These are phyloP conservation scores for Cyprinodon diabolis DNA, from an alignment of 2,797 vertebrate genomes.

Conservation along the genomic window DNA sequence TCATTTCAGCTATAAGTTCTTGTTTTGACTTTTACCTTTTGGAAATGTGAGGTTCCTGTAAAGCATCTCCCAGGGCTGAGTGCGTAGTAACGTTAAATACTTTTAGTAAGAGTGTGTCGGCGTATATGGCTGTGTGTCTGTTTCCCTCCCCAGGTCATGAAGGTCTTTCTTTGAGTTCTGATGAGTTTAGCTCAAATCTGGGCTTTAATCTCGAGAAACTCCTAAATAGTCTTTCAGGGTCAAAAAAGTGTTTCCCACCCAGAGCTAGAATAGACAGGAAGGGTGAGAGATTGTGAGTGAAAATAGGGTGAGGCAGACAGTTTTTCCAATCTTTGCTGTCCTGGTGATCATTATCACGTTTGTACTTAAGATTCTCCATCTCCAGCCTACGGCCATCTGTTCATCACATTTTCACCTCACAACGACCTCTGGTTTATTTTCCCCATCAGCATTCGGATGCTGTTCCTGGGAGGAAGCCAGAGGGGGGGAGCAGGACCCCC, in stretches of 20 bases:
- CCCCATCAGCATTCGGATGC: constrained; percentile 49
- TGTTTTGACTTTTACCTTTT: constrained; percentile 45
- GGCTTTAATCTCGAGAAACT: constrained; percentile 49
- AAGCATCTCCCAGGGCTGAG: constrained; percentile 5
- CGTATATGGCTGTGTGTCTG: constrained; percentile 1
- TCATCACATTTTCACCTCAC: constrained; percentile 49
- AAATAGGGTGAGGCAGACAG: constrained; percentile 1
- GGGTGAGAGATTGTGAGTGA: constrained; percentile 2
- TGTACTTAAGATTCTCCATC: constrained; percentile 24
- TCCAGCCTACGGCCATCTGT: constrained; percentile 27
- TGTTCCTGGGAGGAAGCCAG: constrained; percentile 8
- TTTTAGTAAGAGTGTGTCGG: constrained; percentile 1
- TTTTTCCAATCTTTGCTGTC: constrained; percentile 36
- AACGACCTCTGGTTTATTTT: constrained; percentile 23
- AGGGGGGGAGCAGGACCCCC: constrained; percentile 15
- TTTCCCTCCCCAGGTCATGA: constrained; percentile 33
- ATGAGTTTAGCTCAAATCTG: constrained; percentile 54
- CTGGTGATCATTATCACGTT: constrained; percentile 45
- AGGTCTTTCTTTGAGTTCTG: constrained; percentile 38
- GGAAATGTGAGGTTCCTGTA: constrained; percentile 1
- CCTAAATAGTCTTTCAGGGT: constrained; percentile 38
- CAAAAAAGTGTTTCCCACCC: constrained; percentile 15
- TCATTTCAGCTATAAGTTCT: constrained; percentile 16
- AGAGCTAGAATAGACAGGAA: constrained; percentile 14
- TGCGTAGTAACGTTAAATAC: background rate